Evolutionary conservation across 1,140 invertebrate genomes (phyloP).

Genomic region (Apis mellifera): Amel_HAv3.1 CM009934.2:4921001-4921500

Average conservation of each 20-base stretch:
- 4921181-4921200: conserved; percentile 38
- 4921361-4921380: too few species aligned
- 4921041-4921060: conserved; percentile 51
- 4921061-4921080: conserved; percentile 8
- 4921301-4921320: too few species aligned
- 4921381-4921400: too few species aligned
- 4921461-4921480: too few species aligned
- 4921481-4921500: too few species aligned
- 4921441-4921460: too few species aligned
- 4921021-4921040: not conserved
- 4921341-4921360: too few species aligned
- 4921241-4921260: conserved; percentile 51
- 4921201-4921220: conserved; percentile 43
- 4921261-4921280: not conserved
- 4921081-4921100: conserved; percentile 51
- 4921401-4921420: too few species aligned
- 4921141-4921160: not conserved
- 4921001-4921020: not conserved
- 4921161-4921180: conserved; percentile 33
- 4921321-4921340: too few species aligned
- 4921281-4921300: not conserved
- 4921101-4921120: conserved; percentile 63
- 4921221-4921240: conserved; percentile 38
- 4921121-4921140: conserved; percentile 54
- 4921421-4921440: too few species aligned